Evolutionary conservation across 1,140 invertebrate genomes (phyloP), one percentile per base, ranked within the genome.

Genomic region (Drosophila biarmipes): DNA sequence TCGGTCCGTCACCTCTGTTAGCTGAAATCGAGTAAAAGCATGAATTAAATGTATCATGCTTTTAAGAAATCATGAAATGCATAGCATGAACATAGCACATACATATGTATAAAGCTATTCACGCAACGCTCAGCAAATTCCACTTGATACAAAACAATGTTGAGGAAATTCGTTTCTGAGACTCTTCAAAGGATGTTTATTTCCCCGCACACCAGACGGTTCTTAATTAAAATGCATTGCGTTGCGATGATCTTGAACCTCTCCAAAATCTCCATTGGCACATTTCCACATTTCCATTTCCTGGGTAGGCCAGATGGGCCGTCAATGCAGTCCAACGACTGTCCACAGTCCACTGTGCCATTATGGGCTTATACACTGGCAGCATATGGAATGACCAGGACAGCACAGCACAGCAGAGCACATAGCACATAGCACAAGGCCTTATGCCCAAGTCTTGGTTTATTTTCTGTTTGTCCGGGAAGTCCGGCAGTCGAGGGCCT

Each of bases 311-410:
- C 8, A 42, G 7, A 5, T 8, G 10, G 8, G 15, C 8, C 38
- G 10, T 27, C 48, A 52, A 42, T 68, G 24, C 40, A 43, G 54
- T 46, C 29, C 15, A 24, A 4, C 40, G 24, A 24, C 24, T 24
- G 21, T 42, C 29, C 37, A 31, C 7, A 10, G 54, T 29, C 52
- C 79, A 73, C 77, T 61, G 73, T 75, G 59, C 62, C 55, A 67
- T 62, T 74, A 63, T 77, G 57, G 52, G 53, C 49, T 48, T 53
- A 21, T 48, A 52, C 43, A 54, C 37, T 42, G 54, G 45, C 51
- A 34, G 68, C 68, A 73, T 73, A 73, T 61, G 48, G 49, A 73
- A 73, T 73, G 68, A 54, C 72, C 73, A 8, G 5, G 6, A 75
- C 73, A 48, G 43, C 55, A 31, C 72, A 15, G 6, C n/a, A 76